Base-by-base conservation (phyloP, 2,113 vertebrate species). In the Caranx melampygus region DNA sequence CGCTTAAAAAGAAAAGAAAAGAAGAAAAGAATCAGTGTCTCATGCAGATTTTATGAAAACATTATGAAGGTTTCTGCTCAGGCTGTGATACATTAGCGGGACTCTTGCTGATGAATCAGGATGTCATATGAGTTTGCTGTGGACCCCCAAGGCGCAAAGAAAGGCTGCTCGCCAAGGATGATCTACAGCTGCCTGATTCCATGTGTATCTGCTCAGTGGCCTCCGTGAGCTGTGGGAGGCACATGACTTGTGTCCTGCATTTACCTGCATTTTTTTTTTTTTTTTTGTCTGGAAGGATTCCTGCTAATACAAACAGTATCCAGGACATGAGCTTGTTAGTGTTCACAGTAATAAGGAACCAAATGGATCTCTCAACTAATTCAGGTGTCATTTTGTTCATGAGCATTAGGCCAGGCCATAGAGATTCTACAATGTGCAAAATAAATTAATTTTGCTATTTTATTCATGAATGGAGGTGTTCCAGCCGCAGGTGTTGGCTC, bases 361-460 rank as follows among this genome's bases (percentile, higher is more conserved):
- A 54, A 61, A 65, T 16, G 49, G 55, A 59, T 54, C 0, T 49
- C 33, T 58, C 21, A 16, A 37, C 60, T n/a, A 52, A 14, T 64
- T 37, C 58, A 45, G 7, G 42, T 73, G 58, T 47, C 44, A 62
- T 75, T 78, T 75, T 70, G 12, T 69, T 59, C 16, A 16, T 6
- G 6, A 5, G 42, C 33, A 64, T 74, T 61, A 61, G 40, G 58
- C 26, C 26, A 37, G 15, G 61, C 55, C 47, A 34, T 47, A 51
- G 67, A 78, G 67, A 76, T 64, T 58, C 55, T 18, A 66, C 45
- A 51, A 71, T 49, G 73, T 59, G 71, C 47, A 44, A 57, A 74
- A 70, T 0, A 72, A 84, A 87, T 83, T 63, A 57, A 81, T 84
- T 74, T 84, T 63, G 14, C 75, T 55, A 42, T 79, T 79, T 63